These are phyloP conservation scores for Grapholita molesta DNA, from an alignment of 1,140 invertebrate species.

Conservation along the genomic window DNA sequence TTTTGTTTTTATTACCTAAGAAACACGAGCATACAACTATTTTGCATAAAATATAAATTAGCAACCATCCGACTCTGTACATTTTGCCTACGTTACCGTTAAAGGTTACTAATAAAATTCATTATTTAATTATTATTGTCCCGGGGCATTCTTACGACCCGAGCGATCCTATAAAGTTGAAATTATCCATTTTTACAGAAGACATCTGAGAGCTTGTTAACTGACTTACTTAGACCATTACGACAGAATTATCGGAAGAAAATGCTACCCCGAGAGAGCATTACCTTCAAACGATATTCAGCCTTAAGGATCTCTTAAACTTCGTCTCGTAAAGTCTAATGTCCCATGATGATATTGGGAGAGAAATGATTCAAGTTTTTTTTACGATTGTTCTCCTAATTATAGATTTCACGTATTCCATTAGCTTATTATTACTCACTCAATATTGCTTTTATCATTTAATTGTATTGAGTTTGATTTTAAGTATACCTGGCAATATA, in stretches of 20 bases:
- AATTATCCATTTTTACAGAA: conserved; percentile 41
- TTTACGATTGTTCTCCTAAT: conserved; percentile 33
- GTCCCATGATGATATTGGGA: conserved; percentile 4
- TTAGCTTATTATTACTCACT: conserved; percentile 36
- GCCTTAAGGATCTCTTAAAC: neutral
- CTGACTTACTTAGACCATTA: conserved; percentile 56
- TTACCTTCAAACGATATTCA: neutral
- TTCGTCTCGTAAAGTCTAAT: neutral
- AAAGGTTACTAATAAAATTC: neutral
- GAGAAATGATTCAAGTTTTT: conserved; percentile 31
- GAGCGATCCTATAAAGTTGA: conserved; percentile 43
- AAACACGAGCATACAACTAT: no score
- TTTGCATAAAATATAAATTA: neutral
- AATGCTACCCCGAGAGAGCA: conserved; percentile 29
- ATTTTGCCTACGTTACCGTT: neutral
- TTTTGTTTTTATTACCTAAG: no score
- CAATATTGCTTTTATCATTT: neutral
- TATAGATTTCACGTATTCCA: conserved; percentile 35
- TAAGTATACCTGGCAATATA: neutral
- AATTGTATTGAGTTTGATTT: neutral
- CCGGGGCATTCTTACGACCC: conserved; percentile 7
- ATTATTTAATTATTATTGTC: conserved; percentile 3
- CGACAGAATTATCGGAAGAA: conserved; percentile 51
- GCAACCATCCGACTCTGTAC: neutral
- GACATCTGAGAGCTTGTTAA: conserved; percentile 45